phyloP scores from a whole-genome alignment of 2,113 vertebrate genomes.

The Rhabdomys dilectus region DNA sequence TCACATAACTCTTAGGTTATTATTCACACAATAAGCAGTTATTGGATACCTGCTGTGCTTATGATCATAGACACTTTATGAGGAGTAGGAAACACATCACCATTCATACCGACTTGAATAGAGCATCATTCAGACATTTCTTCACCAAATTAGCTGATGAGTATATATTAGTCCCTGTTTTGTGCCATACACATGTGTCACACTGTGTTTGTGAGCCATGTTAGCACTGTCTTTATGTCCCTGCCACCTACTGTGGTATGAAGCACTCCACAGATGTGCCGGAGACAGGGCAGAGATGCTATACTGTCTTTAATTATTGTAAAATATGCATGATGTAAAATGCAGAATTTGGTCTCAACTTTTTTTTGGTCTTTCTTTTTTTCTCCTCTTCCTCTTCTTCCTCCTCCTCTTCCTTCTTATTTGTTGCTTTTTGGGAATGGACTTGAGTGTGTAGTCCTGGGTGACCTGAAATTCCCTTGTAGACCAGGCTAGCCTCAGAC shows the following conservation, averaged over 20 bases:
- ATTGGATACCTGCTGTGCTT: conserved; percentile 68
- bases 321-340: background rate
- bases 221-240: background rate
- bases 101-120: background rate
- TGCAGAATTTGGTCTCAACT: background rate
- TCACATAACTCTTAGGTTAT: conserved; percentile 63
- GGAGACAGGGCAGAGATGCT: background rate
- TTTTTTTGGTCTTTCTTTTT: background rate
- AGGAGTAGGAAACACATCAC: conserved; percentile 29
- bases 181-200: background rate
- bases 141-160: background rate
- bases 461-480: background rate
- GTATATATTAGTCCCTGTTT: background rate
- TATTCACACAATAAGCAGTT: conserved; percentile 53
- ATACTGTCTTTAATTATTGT: background rate
- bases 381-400: background rate
- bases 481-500: background rate
- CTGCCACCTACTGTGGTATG: background rate
- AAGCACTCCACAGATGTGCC: background rate
- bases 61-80: conserved; percentile 31
- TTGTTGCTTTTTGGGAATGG: background rate
- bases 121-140: background rate
- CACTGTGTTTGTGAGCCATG: background rate
- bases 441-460: background rate
- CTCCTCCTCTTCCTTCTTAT: background rate